Evolutionary conservation across 2,888 invertebrate species (phyloP), one percentile per base, ranked within the genome.

Genomic region (Drosophila tripunctata): DNA sequence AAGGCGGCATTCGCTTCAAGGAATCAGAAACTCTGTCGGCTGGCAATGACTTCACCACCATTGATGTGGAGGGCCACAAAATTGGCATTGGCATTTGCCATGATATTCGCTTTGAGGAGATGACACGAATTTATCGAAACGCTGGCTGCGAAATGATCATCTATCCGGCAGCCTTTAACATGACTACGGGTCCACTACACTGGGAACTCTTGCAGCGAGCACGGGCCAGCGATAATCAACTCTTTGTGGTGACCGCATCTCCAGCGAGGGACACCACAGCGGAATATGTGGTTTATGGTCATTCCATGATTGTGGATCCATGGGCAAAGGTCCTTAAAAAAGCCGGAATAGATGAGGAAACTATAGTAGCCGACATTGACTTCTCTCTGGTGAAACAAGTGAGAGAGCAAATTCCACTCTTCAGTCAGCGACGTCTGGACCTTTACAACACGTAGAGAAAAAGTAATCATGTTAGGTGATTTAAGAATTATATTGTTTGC

Each of bases 161-260:
- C 19, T 99, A 98, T 92, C 99, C 99, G 0, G 98, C 96, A 21
- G 98, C 98, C 1, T 99, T 99, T 91, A 99, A 98, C 91, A 96
- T 96, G 96, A 97, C 97, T 1, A 99, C 99, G 0, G 99, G 99
- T 0, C 98, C 98, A 0, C 91, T 95, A 30, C 99, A 99, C 91
- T 99, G 98, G 98, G 96, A 98, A 88, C 91, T 98, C 1, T 92
- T 99, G 4, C 95, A 94, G 61, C 93, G 96, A 27, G 93, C 94
- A 0, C 93, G 98, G 36, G 98, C 99, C 19, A 93, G 95, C 47
- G 98, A 99, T 91, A 96, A 96, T 90, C 98, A 98, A 92, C 92
- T 97, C 17, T 99, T 94, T 92, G 96, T 98, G 10, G 96, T 96
- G 4, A 94, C 95, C 0, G 94, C 96, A 27, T 96, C 97, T 31